Evolutionary conservation across 2,888 invertebrate genomes (phyloP).

Genomic region (Anoncus sp.): DNA sequence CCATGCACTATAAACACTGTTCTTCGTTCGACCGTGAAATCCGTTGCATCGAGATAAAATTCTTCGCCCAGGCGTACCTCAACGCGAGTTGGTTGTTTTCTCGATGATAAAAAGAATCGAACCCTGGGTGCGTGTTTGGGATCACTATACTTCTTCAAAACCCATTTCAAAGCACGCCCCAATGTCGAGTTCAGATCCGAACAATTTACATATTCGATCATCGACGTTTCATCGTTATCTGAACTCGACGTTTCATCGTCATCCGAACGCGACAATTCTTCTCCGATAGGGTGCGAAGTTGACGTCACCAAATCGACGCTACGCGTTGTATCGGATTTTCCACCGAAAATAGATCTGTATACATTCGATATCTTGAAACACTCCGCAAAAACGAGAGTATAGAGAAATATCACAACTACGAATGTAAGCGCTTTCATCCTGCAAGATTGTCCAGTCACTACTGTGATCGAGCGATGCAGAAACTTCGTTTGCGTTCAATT

Average conservation of each 20-base stretch:
- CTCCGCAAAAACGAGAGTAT: not conserved
- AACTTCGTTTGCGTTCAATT: too few relatives aligned
- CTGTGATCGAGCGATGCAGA: not conserved
- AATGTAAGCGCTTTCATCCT: slow-evolving; percentile 18
- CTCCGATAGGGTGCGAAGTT: not conserved
- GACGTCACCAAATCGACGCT: not conserved
- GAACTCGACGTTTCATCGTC: not conserved
- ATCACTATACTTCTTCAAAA: slow-evolving; percentile 8
- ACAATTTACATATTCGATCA: slow-evolving; percentile 30
- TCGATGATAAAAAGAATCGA: slow-evolving; percentile 37
- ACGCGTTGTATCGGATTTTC: not conserved
- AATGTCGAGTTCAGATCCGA: slow-evolving; percentile 31
- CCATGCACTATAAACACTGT: slow-evolving; percentile 87
- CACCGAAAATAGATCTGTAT: not conserved
- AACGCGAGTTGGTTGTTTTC: slow-evolving; percentile 30
- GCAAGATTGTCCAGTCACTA: not conserved
- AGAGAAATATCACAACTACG: not conserved
- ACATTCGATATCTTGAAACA: not conserved
- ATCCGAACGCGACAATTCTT: not conserved
- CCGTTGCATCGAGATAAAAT: slow-evolving; percentile 84
- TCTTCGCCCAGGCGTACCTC: slow-evolving; percentile 12
- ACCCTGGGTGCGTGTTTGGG: not conserved
- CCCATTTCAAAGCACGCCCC: slow-evolving; percentile 41
- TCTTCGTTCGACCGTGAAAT: slow-evolving; percentile 84
- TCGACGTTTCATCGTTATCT: not conserved